A percentile compares a stretch with the other conserved stretches of the same genome.
These are phyloP conservation scores for Girardinus metallicus DNA, from an alignment of 2,797 vertebrate genomes.

Conservation along the genomic window DNA sequence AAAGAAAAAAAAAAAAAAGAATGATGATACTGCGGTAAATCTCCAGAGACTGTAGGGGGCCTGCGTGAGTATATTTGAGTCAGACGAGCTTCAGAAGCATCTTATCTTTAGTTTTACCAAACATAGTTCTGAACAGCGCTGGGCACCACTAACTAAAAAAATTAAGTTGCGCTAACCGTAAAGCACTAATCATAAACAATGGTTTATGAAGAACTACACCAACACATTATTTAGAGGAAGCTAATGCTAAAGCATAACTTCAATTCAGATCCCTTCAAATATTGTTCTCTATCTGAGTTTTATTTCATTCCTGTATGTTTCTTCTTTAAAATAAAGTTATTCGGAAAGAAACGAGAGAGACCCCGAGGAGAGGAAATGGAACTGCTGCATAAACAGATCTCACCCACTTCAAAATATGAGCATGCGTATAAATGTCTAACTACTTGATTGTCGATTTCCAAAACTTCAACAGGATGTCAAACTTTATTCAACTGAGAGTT, in stretches of 20 bases:
- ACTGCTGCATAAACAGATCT: too few relatives aligned
- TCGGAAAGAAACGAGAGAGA: too few relatives aligned
- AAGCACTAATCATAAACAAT: background rate
- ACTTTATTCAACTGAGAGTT: too few relatives aligned
- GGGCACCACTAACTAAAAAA: background rate
- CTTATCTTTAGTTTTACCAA: background rate
- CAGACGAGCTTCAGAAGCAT: background rate
- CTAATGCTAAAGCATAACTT: background rate
- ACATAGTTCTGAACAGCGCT: background rate
- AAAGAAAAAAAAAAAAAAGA: background rate
- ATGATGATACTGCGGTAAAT: background rate
- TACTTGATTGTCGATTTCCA: too few relatives aligned
- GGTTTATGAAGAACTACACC: too few relatives aligned
- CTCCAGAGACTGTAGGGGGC: constrained; percentile 25
- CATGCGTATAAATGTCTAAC: too few relatives aligned
- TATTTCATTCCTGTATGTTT: background rate
- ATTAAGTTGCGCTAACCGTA: background rate
- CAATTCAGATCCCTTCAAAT: background rate
- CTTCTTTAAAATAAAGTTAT: background rate
- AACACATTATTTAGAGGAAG: background rate
- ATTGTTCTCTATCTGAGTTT: background rate
- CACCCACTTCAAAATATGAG: too few relatives aligned
- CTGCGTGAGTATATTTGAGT: constrained; percentile 3
- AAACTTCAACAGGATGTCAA: too few relatives aligned
- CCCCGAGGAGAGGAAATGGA: too few relatives aligned